A percentile compares a stretch with the other conserved stretches of the same genome.
Conservation (phyloP, 92 coral and sea anemone species). For the Micromussa lordhowensis region DNA sequence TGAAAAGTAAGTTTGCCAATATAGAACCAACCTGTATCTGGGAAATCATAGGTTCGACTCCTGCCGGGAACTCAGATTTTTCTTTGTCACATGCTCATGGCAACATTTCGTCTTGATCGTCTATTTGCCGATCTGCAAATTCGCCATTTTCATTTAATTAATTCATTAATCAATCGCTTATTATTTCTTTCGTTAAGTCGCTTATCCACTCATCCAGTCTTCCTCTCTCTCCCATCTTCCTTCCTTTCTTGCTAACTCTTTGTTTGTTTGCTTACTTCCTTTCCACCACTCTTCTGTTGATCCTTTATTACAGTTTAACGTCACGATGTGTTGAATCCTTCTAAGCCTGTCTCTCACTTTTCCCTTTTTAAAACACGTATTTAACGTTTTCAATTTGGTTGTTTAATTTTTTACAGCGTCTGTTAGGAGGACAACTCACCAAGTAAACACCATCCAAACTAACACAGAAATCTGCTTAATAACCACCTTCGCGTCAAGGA, state of each 20-base stretch:
- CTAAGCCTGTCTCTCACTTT: not conserved
- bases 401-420: conserved; percentile 33
- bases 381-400: conserved; percentile 2
- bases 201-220: not conserved
- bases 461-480: not conserved
- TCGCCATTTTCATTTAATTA: not conserved
- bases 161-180: too few species aligned
- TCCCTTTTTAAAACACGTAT: not conserved
- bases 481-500: not conserved
- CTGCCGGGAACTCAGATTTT: too few species aligned
- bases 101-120: too few species aligned
- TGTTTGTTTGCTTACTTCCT: not conserved
- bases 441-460: conserved; percentile 20
- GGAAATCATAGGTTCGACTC: too few species aligned
- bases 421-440: not conserved
- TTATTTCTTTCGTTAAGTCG: not conserved
- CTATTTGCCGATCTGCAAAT: too few species aligned
- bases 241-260: not conserved
- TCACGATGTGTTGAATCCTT: not conserved
- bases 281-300: not conserved
- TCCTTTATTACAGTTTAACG: not conserved
- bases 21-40: too few species aligned
- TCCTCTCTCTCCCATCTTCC: not conserved
- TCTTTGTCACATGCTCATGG: too few species aligned
- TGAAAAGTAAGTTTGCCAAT: not conserved